Percentiles rank a stretch among this genome's conserved stretches.
Conservation (phyloP, 2,888 invertebrate species). For the Junonia oenone region DNA sequence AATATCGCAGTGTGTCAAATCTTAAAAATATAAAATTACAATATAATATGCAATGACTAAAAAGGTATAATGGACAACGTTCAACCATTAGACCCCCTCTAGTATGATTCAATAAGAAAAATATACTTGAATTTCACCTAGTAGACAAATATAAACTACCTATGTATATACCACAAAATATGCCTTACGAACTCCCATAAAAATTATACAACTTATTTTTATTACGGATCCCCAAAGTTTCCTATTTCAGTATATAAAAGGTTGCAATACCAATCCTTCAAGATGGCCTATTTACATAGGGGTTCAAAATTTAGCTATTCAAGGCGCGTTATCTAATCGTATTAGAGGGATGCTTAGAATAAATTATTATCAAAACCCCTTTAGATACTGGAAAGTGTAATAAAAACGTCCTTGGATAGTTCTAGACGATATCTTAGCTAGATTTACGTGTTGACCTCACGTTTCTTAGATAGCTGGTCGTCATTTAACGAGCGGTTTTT, state of each 20-base stretch:
- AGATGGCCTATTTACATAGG: constrained; percentile 2
- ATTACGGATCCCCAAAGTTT: neutral
- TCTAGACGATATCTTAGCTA: neutral
- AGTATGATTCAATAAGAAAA: no score
- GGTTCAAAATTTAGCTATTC: neutral
- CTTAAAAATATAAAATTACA: no score
- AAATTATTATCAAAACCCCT: neutral
- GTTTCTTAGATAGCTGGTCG: neutral
- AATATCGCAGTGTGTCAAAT: no score
- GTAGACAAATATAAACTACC: no score
- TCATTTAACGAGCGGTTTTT: no score
- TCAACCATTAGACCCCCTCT: no score
- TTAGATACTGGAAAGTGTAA: neutral
- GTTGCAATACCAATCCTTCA: neutral
- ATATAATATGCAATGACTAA: no score
- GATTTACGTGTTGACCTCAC: neutral
- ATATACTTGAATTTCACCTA: no score
- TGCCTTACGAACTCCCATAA: no score
- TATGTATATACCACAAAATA: no score
- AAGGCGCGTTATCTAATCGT: neutral
- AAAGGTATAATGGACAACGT: no score
- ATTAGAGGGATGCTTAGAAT: neutral
- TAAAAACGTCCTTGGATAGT: neutral
- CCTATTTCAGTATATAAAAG: neutral
- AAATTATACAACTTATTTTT: neutral